These are phyloP conservation scores for Botrylloides violaceus DNA, from an alignment of 23 tunicate species.

Conservation along the genomic window DNA sequence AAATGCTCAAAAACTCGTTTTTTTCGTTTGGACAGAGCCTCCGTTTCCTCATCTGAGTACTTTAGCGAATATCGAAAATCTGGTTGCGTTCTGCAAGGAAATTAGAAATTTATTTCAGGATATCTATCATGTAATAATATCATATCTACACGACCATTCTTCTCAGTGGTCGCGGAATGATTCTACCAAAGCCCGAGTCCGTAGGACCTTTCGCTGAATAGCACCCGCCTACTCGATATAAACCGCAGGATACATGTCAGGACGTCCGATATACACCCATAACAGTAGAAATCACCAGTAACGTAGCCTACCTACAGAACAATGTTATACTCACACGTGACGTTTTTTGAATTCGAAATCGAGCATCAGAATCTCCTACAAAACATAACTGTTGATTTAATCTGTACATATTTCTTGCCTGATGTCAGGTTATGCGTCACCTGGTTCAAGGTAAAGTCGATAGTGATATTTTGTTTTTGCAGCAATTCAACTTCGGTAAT, in stretches of 20 bases:
- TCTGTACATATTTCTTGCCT: neutral
- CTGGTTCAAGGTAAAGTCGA: neutral
- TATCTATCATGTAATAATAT: neutral
- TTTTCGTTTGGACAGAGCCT: constrained; percentile 5
- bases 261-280: too few species aligned
- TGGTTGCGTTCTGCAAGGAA: constrained; percentile 4
- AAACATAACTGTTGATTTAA: neutral
- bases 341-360: constrained; percentile 11
- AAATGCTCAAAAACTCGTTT: neutral
- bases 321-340: neutral
- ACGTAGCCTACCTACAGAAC: too few species aligned
- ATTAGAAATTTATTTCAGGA: neutral
- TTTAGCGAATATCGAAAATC: constrained; percentile 21
- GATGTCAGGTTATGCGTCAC: neutral
- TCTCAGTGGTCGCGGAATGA: too few species aligned
- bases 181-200: too few species aligned
- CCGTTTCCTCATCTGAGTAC: neutral
- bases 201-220: too few species aligned
- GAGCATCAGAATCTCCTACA: neutral
- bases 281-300: too few species aligned
- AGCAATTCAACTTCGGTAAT: neutral
- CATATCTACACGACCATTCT: too few species aligned
- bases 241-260: too few species aligned
- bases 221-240: too few species aligned
- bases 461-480: neutral